Conservation (phyloP, 2,113 vertebrate genomes). For the Rhinolophus ferrumequinum region DNA sequence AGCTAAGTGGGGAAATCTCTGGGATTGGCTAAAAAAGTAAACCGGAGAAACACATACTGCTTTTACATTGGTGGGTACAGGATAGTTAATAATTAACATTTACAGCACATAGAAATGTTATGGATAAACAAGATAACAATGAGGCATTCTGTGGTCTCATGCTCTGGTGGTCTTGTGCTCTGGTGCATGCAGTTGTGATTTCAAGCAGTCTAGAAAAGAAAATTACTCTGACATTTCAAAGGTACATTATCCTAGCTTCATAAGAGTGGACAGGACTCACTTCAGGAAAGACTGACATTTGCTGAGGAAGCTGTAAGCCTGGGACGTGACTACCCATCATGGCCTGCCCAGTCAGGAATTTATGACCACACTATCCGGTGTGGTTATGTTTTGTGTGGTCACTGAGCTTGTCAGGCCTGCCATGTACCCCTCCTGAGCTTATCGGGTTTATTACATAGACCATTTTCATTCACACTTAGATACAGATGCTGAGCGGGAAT, state of each 20-base stretch:
- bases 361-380: background rate
- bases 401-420: background rate
- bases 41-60: background rate
- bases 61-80: background rate
- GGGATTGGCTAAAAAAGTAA: background rate
- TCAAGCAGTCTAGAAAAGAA: background rate
- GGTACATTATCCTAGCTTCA: background rate
- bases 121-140: background rate
- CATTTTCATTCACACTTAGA: background rate
- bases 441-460: background rate
- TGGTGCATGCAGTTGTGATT: background rate
- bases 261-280: background rate
- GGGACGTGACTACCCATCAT: background rate
- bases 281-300: background rate
- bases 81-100: background rate
- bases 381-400: background rate
- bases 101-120: background rate
- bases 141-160: background rate
- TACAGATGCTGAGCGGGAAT: background rate
- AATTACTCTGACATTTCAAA: background rate
- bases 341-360: background rate
- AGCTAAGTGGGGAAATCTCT: background rate
- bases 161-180: background rate
- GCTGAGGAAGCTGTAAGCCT: background rate
- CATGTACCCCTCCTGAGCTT: background rate